Evolutionary conservation across 2,797 vertebrate genomes (phyloP).

Genomic region (Pseudopleuronectes americanus): DNA sequence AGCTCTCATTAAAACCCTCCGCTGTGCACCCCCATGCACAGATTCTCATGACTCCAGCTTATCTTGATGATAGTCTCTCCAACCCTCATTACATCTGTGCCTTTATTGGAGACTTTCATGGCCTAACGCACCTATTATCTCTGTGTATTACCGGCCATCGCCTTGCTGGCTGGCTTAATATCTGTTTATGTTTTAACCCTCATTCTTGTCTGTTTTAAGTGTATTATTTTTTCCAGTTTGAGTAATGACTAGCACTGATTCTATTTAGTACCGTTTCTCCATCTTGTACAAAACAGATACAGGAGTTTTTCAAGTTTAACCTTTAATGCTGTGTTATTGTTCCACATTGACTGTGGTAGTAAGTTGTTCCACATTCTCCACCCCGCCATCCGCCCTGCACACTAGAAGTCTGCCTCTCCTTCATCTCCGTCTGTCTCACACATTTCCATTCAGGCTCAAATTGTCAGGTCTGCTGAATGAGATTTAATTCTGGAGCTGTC

Average conservation of each 20-base stretch:
- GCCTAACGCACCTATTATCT: background rate
- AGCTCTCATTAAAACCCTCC: slow-evolving; percentile 18
- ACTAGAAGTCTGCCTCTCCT: background rate
- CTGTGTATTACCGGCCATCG: background rate
- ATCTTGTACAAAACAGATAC: background rate
- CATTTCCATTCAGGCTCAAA: slow-evolving; percentile 53
- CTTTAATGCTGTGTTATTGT: background rate
- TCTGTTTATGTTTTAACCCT: background rate
- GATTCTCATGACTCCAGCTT: slow-evolving; percentile 1
- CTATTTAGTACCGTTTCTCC: background rate
- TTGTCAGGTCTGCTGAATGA: slow-evolving; percentile 66
- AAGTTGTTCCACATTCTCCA: background rate
- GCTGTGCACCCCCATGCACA: slow-evolving; percentile 1
- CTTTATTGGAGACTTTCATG: background rate
- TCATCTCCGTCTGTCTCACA: slow-evolving; percentile 27
- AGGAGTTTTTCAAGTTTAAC: background rate
- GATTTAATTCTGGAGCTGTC: slow-evolving; percentile 67
- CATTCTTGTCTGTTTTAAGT: background rate
- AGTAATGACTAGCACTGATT: background rate
- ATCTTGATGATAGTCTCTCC: slow-evolving; percentile 1
- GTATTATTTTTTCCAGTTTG: background rate
- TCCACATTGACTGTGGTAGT: background rate
- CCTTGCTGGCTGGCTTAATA: background rate
- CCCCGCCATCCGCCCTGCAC: background rate
- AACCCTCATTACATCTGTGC: slow-evolving; percentile 3